Base-by-base conservation (phyloP, 2,113 vertebrate genomes). In the Eurypyga helias region DNA sequence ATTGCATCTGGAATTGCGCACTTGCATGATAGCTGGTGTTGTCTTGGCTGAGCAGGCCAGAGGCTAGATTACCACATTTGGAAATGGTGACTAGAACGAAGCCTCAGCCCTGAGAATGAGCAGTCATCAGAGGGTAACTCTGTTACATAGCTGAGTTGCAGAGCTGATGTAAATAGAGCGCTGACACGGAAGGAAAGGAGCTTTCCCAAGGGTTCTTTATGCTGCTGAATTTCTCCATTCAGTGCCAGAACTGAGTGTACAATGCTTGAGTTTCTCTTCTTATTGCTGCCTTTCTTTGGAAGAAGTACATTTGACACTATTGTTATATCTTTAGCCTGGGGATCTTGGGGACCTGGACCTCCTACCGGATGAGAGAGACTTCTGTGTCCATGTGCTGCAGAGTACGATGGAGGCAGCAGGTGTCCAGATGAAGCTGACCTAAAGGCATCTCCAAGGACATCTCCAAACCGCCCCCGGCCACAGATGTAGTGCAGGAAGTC, bases 321-420 rank as follows among this genome's bases (percentile, higher is more conserved):
- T 71, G 52, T 36, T 45, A 2, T 12, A 51, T 62, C 69, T 73
- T 83, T 34, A 66, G 46, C 49, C 33, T 52, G 41, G 3, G 2
- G 34, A 21, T 64, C n/a, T 13, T 81, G 36, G 36, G 36, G 38
- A 60, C 34, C 26, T 57, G 48, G 10, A 43, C 29, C 10, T 92
- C 14, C 26, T 82, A 18, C 24, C 10, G 38, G 48, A 17, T 75
- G 38, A 73, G 60, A 79, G 21, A 55, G 11, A 45, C 29, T 83
- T 82, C 20, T 76, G 0, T 62, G 36, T 83, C 11, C 7, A 15
- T 0, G 0, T 66, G 17, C 49, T 45, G 28, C 17, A 20, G 46
- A 70, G 17, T n/a, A 11, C 24, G 13, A 7, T 18, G 55, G 18
- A 70, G 55, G 20, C 38, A 51, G 55, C 21, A 62, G 48, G 24